Base-by-base conservation (phyloP, 2,888 invertebrate genomes). In the Lasioglossum zephyrum region DNA sequence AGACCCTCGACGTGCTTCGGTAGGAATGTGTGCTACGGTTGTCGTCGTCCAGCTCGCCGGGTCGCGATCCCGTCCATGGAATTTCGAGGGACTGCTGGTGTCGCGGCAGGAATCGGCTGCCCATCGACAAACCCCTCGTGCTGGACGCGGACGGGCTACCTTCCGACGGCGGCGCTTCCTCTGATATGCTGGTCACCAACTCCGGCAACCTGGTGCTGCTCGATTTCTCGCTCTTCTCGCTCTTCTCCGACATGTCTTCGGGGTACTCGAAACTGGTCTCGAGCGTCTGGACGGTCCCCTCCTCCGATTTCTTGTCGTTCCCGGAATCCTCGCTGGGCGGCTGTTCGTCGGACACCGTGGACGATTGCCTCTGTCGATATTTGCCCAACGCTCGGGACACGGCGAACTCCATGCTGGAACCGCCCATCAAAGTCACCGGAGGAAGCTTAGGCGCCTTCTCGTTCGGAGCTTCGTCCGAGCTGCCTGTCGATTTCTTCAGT, bases 11-110 rank as follows among this genome's bases (percentile, higher is more conserved):
- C 0, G 98, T 97, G 92, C 98, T 98, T 90, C 98, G 96, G 96
- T 97, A 98, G 0, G 98, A 98, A 95, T 98, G 97, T 4, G 98
- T 98, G 94, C 98, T 98, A 91, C 97, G 96, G 91, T 97, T 98
- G 92, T 98, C 98, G 85, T 98, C 98, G 89, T 98, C 98, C 84
- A 97, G 97, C 82, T 95, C 96, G 22, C 95, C 95, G 83, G 95
- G 95, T 76, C 95, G 94, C 6, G 92, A 90, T 87, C 96, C 96
- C 16, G 94, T 95, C 93, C 96, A 97, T 3, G 98, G 98, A 92
- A 98, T 98, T 95, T 98, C 98, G 73, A 98, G 96, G 87, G 97
- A 98, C 94, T 97, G 97, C 92, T 97, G 97, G 94, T 97, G 97
- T 79, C 97, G 95, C 8, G 97, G 96, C 89, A 96, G 96, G 93